phyloP scores from a whole-genome alignment of 2,797 vertebrate species.

The Halcyon chelicuti region DNA sequence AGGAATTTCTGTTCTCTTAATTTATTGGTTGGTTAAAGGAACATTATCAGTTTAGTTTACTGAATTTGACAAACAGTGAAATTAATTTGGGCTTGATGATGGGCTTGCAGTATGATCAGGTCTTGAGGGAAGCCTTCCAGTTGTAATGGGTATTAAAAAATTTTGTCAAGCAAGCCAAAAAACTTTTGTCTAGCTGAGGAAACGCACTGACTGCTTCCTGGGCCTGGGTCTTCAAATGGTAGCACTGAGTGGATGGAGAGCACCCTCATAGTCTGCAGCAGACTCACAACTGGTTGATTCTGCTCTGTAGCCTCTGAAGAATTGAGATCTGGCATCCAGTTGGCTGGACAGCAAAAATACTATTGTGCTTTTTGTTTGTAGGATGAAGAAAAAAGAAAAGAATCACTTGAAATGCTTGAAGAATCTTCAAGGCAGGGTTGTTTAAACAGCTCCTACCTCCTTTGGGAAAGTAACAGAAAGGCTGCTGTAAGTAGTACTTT shows the following conservation, averaged over 20 bases:
- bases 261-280: neutral
- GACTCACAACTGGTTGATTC: neutral
- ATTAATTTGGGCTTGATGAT: neutral
- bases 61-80: neutral
- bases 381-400: constrained; percentile 86
- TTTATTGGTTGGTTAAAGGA: constrained; percentile 1
- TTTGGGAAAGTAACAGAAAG: constrained; percentile 91
- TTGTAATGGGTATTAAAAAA: neutral
- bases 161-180: neutral
- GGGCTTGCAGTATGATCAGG: neutral
- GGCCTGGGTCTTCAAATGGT: neutral
- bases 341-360: neutral
- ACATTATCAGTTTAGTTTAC: neutral
- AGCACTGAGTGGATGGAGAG: neutral
- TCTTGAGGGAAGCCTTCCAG: neutral
- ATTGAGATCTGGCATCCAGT: neutral
- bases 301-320: neutral
- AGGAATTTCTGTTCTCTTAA: neutral
- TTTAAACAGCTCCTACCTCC: constrained; percentile 91
- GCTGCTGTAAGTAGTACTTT: constrained; percentile 83
- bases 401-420: constrained; percentile 87
- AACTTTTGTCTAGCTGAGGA: neutral
- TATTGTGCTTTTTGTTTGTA: constrained; percentile 41
- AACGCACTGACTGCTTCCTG: neutral
- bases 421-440: constrained; percentile 90